Evolutionary conservation across 2,888 invertebrate genomes (phyloP).

Genomic region (Dynastes hyllus): DNA sequence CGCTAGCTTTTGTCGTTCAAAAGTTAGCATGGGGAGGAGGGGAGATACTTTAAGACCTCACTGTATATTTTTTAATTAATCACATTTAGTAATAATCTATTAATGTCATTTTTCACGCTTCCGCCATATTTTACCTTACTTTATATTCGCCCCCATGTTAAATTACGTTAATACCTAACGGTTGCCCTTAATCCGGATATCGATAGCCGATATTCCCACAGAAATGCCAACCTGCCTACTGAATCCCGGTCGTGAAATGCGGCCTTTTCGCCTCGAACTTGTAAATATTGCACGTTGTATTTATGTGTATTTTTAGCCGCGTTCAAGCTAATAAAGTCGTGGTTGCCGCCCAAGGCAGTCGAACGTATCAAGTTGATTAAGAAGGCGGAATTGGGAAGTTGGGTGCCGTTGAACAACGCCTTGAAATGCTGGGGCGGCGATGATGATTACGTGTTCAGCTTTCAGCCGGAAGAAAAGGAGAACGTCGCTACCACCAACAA

Average conservation of each 20-base stretch:
- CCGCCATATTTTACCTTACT: too few relatives aligned
- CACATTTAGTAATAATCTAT: too few relatives aligned
- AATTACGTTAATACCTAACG: too few relatives aligned
- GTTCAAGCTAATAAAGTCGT: constrained; percentile 90
- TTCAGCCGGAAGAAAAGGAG: constrained; percentile 76
- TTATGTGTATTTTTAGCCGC: constrained; percentile 77
- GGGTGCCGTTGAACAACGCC: constrained; percentile 84
- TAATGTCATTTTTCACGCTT: too few relatives aligned
- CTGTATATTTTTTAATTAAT: too few relatives aligned
- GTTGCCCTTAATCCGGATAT: too few relatives aligned
- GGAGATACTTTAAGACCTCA: too few relatives aligned
- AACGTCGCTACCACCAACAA: constrained; percentile 54
- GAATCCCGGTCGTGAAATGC: not conserved
- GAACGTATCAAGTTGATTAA: constrained; percentile 90
- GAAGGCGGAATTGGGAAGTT: constrained; percentile 83
- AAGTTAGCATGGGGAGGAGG: too few relatives aligned
- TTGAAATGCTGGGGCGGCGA: constrained; percentile 87
- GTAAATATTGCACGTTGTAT: not conserved
- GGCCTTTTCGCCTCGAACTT: constrained; percentile 2
- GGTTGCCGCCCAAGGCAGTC: constrained; percentile 91
- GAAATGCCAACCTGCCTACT: too few relatives aligned
- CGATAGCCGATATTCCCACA: too few relatives aligned
- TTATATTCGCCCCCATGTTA: too few relatives aligned
- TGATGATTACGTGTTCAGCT: constrained; percentile 82
- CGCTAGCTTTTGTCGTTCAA: too few relatives aligned